These are phyloP conservation scores for Agriotes lineatus DNA, from an alignment of 2,888 invertebrate species.

Conservation along the genomic window DNA sequence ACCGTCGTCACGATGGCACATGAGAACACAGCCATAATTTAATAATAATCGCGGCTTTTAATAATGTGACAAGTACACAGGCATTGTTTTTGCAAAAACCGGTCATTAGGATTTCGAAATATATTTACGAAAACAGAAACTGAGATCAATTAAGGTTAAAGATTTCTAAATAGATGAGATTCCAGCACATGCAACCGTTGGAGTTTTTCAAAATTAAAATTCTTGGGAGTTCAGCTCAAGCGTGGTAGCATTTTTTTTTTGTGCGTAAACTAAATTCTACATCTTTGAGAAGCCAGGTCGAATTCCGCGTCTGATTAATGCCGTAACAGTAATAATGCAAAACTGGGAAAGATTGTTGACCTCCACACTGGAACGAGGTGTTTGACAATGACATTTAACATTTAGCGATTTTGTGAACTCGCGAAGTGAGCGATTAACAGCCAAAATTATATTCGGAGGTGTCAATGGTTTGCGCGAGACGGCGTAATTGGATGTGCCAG, in stretches of 20 bases:
- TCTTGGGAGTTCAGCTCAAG: too few relatives aligned
- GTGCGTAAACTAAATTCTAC: neutral
- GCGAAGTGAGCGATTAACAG: neutral
- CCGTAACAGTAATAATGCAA: neutral
- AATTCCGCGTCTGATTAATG: constrained; percentile 10
- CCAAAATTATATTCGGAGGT: neutral
- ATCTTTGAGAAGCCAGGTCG: neutral
- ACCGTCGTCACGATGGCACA: neutral
- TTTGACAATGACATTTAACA: constrained; percentile 20
- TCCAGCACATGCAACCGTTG: too few relatives aligned
- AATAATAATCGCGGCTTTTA: constrained; percentile 10
- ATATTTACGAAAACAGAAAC: too few relatives aligned
- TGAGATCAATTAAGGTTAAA: too few relatives aligned
- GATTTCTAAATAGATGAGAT: too few relatives aligned
- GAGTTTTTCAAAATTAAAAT: too few relatives aligned
- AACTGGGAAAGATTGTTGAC: constrained; percentile 14
- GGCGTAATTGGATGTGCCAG: neutral
- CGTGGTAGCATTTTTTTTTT: too few relatives aligned
- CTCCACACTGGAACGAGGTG: constrained; percentile 4
- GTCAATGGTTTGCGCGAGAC: too few relatives aligned
- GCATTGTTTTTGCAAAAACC: neutral
- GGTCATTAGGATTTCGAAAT: neutral
- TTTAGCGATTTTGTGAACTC: constrained; percentile 14
- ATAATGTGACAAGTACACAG: constrained; percentile 10
- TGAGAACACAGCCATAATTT: constrained; percentile 18